Conservation (phyloP, 1,140 invertebrate species). For the Caenorhabditis briggsae region DNA sequence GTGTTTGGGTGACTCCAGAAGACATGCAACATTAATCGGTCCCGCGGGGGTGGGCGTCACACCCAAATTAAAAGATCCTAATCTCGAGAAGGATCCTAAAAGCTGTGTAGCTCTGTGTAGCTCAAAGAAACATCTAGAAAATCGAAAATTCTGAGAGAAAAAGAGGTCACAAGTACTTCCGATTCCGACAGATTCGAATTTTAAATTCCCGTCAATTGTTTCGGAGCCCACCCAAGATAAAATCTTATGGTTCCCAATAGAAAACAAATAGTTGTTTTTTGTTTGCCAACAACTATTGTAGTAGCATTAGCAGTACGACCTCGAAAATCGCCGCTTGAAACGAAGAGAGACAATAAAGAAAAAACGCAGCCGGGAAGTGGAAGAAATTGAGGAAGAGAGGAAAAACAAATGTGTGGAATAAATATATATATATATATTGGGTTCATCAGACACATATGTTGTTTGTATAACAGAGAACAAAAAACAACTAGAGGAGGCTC, state of each 20-base stretch:
- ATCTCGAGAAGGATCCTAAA: conserved; percentile 21
- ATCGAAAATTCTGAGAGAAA: background rate
- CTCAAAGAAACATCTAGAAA: background rate
- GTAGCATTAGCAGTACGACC: conserved; percentile 21
- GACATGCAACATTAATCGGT: conserved; percentile 56
- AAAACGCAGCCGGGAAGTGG: background rate
- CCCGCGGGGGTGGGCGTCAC: background rate
- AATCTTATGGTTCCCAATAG: too few relatives aligned
- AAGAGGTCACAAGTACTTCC: conserved; percentile 28
- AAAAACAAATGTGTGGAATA: background rate
- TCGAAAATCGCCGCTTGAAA: conserved; percentile 19
- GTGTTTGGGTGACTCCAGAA: background rate
- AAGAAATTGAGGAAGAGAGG: background rate
- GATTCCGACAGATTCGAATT: background rate
- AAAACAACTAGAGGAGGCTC: too few relatives aligned
- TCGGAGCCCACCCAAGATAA: too few relatives aligned
- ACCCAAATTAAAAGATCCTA: conserved; percentile 45
- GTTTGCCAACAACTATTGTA: background rate
- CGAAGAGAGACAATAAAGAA: background rate
- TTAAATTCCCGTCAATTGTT: background rate
- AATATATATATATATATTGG: background rate
- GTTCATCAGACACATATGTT: conserved; percentile 23
- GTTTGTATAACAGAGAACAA: background rate
- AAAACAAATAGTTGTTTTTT: conserved; percentile 4
- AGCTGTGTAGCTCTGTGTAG: background rate